These are phyloP conservation scores for Cavia porcellus DNA, from an alignment of 2,113 vertebrate genomes.

Conservation along the genomic window DNA sequence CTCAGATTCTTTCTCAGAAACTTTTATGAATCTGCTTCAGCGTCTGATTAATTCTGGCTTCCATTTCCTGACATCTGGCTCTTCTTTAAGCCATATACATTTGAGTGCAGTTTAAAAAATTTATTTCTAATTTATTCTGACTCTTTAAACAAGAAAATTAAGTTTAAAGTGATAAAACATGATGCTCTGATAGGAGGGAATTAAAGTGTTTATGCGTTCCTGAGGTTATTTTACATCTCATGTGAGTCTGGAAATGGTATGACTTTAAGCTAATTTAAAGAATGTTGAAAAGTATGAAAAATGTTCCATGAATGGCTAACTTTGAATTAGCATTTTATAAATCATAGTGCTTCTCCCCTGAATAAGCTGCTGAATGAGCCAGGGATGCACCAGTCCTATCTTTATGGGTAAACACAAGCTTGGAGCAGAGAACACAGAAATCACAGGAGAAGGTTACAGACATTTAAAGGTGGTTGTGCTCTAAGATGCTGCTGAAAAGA, in stretches of 20 bases:
- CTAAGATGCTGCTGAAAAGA: background rate
- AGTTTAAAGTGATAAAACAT: slow-evolving; percentile 67
- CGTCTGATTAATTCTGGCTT: background rate
- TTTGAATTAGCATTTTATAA: slow-evolving; percentile 11
- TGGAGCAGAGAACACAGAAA: background rate
- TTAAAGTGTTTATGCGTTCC: slow-evolving; percentile 58
- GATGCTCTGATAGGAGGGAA: slow-evolving; percentile 67
- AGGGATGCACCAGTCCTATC: background rate
- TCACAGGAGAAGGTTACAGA: background rate
- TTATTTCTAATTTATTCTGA: slow-evolving; percentile 51
- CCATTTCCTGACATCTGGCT: slow-evolving; percentile 42
- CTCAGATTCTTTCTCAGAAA: background rate
- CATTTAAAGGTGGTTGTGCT: background rate
- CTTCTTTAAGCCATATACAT: slow-evolving; percentile 57
- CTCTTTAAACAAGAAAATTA: slow-evolving; percentile 56
- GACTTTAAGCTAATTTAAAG: slow-evolving; percentile 42
- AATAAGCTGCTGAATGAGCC: background rate
- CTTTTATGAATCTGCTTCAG: background rate
- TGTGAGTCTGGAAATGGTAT: background rate
- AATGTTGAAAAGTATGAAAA: slow-evolving; percentile 35
- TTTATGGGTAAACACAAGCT: slow-evolving; percentile 7
- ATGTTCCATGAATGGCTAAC: background rate
- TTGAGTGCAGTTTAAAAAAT: background rate
- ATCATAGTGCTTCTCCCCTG: background rate
- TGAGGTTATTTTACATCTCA: slow-evolving; percentile 59